Evolutionary conservation across 1,140 invertebrate genomes (phyloP), one percentile per base, ranked within the genome.

Genomic region (Myzus persicae): DNA sequence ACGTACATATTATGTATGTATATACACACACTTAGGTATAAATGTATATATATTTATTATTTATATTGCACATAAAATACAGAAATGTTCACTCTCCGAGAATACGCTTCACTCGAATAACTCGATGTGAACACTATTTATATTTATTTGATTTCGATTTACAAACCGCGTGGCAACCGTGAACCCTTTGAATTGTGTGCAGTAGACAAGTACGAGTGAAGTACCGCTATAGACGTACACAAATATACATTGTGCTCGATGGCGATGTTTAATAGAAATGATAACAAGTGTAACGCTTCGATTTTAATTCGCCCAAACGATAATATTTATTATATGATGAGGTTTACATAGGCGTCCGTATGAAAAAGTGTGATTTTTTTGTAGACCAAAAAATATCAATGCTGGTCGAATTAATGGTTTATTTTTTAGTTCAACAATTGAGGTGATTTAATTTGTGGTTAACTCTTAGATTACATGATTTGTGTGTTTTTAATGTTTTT

Each of bases 131-230:
- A 5, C 31, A 76, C 36, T 76, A 18, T 76, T 76, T 67, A n/a
- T 67, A n/a, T 67, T 67, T 36, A 76, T n/a, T n/a, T n/a, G 59
- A 76, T 76, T 76, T 76, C n/a, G 59, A n/a, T 76, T 76, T 76
- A 76, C 59, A n/a, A 76, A 76, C 31, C 31, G 59, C 31, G 59
- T 20, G 59, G 59, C 59, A n/a, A n/a, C 54, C 9, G 31, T 31
- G 54, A 76, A 76, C 59, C 59, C 59, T 76, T 76, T 76, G n/a
- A 76, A 76, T 76, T 76, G 14, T 76, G 14, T 76, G 59, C 59
- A 76, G 31, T n/a, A n/a, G 14, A 20, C 59, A 76, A n/a, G 54
- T 48, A 11, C 46, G 46, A 18, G 18, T 48, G 46, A 48, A 48
- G 48, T 14, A 76, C 14, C 14, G 0, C 59, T 11, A n/a, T n/a